These are phyloP conservation scores for Fabriciana adippe DNA, from an alignment of 2,888 invertebrate genomes.

Conservation along the genomic window DNA sequence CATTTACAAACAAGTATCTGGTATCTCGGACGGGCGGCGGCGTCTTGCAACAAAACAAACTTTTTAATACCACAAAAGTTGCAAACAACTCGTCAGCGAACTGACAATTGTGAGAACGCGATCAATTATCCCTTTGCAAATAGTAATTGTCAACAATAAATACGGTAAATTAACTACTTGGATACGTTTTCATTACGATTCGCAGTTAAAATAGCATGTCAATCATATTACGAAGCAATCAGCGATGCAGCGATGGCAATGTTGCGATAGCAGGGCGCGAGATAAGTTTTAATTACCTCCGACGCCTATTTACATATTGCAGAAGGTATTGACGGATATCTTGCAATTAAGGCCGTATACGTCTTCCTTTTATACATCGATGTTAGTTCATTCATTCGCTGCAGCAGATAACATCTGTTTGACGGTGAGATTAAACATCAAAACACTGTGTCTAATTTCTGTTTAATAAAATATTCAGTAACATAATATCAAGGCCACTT, in stretches of 20 bases:
- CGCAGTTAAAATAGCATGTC: constrained; percentile 75
- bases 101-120: constrained; percentile 81
- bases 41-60: constrained; percentile 57
- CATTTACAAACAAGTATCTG: constrained; percentile 54
- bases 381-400: constrained; percentile 61
- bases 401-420: constrained; percentile 70
- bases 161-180: constrained; percentile 68
- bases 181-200: constrained; percentile 76
- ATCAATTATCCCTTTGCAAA: constrained; percentile 79
- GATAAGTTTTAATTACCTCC: constrained; percentile 80
- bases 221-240: constrained; percentile 79
- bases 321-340: constrained; percentile 74
- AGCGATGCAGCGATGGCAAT: constrained; percentile 51
- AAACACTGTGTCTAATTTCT: constrained; percentile 29
- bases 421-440: constrained; percentile 67
- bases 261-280: constrained; percentile 64
- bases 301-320: constrained; percentile 80
- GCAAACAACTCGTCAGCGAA: constrained; percentile 67
- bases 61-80: constrained; percentile 68
- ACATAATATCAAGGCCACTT: constrained; percentile 48
- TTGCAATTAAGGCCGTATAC: constrained; percentile 77
- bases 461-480: constrained; percentile 43
- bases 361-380: constrained; percentile 73
- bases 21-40: constrained; percentile 55
- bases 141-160: constrained; percentile 78